Conservation (phyloP, 2,113 vertebrate genomes). For the Pedionomus torquatus region DNA sequence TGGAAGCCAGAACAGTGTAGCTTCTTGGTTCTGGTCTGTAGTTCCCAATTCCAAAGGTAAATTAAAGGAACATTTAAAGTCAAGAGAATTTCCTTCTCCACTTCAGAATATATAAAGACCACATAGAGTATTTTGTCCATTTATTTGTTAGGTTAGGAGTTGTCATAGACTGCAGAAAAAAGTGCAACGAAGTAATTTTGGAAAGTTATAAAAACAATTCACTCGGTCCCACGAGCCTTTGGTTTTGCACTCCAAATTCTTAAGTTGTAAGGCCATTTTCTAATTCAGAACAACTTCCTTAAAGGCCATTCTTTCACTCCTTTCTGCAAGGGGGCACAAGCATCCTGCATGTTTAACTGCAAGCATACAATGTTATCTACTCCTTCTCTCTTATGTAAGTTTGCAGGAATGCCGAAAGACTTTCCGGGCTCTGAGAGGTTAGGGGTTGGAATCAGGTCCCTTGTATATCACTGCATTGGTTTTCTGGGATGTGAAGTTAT, state of each 20-base stretch:
- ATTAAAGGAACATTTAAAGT: background rate
- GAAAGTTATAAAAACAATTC: conserved; percentile 14
- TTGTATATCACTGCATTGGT: conserved; percentile 68
- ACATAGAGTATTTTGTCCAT: background rate
- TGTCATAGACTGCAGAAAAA: background rate
- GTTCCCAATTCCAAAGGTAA: background rate
- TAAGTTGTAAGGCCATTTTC: conserved; percentile 53
- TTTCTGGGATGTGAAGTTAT: conserved; percentile 77
- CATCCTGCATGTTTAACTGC: conserved; percentile 75
- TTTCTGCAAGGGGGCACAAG: conserved; percentile 75
- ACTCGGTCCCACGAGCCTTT: background rate
- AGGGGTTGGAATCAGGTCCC: conserved; percentile 54
- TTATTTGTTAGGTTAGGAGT: background rate
- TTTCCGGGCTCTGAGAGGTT: conserved; percentile 76
- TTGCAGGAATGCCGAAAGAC: conserved; percentile 81
- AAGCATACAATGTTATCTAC: conserved; percentile 84
- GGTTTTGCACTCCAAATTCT: conserved; percentile 53
- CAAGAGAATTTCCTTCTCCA: background rate
- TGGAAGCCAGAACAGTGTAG: background rate
- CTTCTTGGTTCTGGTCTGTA: background rate
- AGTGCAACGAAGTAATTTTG: background rate
- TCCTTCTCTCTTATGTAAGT: conserved; percentile 82
- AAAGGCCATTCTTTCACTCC: conserved; percentile 78
- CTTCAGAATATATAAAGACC: background rate
- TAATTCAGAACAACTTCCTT: conserved; percentile 68